These are phyloP conservation scores for Pedionomus torquatus DNA, from an alignment of 2,113 vertebrate genomes.

Conservation along the genomic window DNA sequence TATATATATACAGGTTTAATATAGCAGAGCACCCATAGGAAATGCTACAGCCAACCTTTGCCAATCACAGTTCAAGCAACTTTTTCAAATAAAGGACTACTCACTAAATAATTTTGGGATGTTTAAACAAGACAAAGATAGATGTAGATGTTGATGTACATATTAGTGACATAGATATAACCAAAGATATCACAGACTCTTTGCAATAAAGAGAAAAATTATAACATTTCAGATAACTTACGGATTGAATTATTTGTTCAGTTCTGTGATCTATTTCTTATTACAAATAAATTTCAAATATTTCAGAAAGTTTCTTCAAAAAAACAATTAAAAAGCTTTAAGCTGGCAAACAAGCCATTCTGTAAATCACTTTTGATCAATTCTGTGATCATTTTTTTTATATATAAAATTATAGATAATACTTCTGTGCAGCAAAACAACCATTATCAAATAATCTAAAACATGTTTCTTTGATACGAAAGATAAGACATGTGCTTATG, in stretches of 20 bases:
- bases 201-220: neutral
- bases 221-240: neutral
- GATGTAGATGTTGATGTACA: neutral
- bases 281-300: neutral
- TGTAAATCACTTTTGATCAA: neutral
- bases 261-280: neutral
- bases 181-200: neutral
- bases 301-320: neutral
- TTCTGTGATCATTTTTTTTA: neutral
- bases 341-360: neutral
- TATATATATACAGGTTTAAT: neutral
- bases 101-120: neutral
- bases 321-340: neutral
- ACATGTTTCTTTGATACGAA: neutral
- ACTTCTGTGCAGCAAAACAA: neutral
- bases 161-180: neutral
- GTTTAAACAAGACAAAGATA: neutral
- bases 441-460: neutral
- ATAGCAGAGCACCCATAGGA: rapidly evolving
- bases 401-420: neutral
- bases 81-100: neutral
- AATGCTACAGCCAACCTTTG: neutral
- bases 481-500: neutral
- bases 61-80: neutral
- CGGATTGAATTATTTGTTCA: neutral